Evolutionary conservation across 2,113 vertebrate species (phyloP), one percentile per base, ranked within the genome.

Genomic region (Rhinichthys klamathensis): DNA sequence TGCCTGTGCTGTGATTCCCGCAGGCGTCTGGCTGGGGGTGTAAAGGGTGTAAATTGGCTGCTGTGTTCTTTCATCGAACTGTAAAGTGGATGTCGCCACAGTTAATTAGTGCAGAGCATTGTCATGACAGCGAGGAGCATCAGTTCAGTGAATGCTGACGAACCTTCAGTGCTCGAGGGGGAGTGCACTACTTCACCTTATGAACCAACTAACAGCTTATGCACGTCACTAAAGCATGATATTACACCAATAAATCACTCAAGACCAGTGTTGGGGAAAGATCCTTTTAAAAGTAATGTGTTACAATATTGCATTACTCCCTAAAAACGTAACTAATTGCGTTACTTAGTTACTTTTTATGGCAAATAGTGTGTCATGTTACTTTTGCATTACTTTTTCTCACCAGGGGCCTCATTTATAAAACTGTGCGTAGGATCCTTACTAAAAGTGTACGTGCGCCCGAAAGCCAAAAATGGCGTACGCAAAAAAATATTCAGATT

Each of bases 21-120:
- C 54, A 8, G 54, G 18, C 18, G 18, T 56, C 54, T 23, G 54
- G 18, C 18, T 23, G 27, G 32, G 35, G 56, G 70, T 72, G 80
- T 23, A 51, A 38, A 69, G 23, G 32, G 82, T 84, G 77, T 54
- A 84, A 82, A 85, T 77, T 81, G 83, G 25, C 27, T 61, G 38
- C 83, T 85, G 78, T 85, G 70, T 76, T 84, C 70, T 78, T 38
- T 82, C 12, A 67, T 70, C 63, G 69, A 25, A 77, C 32, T 61
- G 51, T n/a, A 77, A 88, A 82, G 15, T 77, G 63, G 54, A 85
- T 78, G 75, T 83, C 13, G 32, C n/a, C 69, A n/a, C 44, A 69
- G 18, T 46, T 85, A 60, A 85, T 85, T 83, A 79, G 44, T 6
- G 13, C 23, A 18, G 32, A 21, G n/a, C 23, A 41, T 69, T 27